Evolutionary conservation across 2,113 vertebrate genomes (phyloP).

Genomic region (Paralichthys olivaceus): DNA sequence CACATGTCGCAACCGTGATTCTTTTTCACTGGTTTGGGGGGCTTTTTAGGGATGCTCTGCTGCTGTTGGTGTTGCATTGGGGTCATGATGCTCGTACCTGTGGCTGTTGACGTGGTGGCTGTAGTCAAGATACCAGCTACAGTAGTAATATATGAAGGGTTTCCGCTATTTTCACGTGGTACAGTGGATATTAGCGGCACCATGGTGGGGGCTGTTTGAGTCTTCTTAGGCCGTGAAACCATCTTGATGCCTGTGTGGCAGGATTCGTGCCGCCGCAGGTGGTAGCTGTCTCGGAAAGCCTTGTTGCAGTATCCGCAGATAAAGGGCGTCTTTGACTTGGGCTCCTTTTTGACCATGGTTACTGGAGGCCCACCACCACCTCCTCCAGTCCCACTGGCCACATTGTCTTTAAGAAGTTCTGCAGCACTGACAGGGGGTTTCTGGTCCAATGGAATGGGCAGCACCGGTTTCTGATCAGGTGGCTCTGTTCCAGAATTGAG

Average conservation of each 20-base stretch:
- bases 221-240: slow-evolving; percentile 97
- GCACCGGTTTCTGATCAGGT: slow-evolving; percentile 95
- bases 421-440: slow-evolving; percentile 90
- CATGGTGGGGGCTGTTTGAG: slow-evolving; percentile 87
- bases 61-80: slow-evolving; percentile 84
- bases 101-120: slow-evolving; percentile 92
- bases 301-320: slow-evolving; percentile 98
- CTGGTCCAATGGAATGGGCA: slow-evolving; percentile 94
- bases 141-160: slow-evolving; percentile 90
- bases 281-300: slow-evolving; percentile 98
- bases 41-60: slow-evolving; percentile 90
- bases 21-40: slow-evolving; percentile 96
- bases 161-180: slow-evolving; percentile 90
- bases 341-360: slow-evolving; percentile 94
- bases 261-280: slow-evolving; percentile 96
- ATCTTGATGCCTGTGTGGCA: slow-evolving; percentile 98
- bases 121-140: slow-evolving; percentile 95
- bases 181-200: slow-evolving; percentile 96
- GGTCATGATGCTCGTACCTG: slow-evolving; percentile 77
- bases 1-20: slow-evolving; percentile 99
- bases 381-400: slow-evolving; percentile 73
- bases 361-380: slow-evolving; percentile 71
- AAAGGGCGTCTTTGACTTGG: slow-evolving; percentile 96
- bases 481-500: slow-evolving; percentile 94
- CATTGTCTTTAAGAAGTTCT: slow-evolving; percentile 93